These are phyloP conservation scores for Noctua janthe DNA, from an alignment of 2,888 invertebrate genomes.

Conservation along the genomic window DNA sequence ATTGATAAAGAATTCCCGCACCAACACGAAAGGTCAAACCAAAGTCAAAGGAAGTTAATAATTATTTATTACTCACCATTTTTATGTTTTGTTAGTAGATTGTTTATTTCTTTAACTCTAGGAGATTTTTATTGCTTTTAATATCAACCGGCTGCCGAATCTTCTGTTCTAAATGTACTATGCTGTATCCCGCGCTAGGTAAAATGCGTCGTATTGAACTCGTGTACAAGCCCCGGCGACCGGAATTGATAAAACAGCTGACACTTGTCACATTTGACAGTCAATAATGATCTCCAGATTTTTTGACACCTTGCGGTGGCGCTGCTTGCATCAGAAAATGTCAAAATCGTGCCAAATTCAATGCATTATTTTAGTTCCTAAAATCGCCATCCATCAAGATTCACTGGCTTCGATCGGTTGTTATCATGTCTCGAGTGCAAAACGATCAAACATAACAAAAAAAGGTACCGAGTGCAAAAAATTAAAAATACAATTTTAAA, in stretches of 20 bases:
- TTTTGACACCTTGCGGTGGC: neutral
- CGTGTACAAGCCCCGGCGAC: slow-evolving; percentile 24
- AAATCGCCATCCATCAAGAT: slow-evolving; percentile 6
- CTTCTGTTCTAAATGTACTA: slow-evolving; percentile 35
- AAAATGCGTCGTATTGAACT: slow-evolving; percentile 42
- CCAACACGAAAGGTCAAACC: slow-evolving; percentile 79
- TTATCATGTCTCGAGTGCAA: neutral
- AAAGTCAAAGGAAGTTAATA: slow-evolving; percentile 81
- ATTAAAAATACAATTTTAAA: too few relatives aligned
- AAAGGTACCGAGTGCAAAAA: neutral
- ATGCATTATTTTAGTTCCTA: neutral
- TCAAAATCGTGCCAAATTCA: neutral
- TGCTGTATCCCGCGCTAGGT: slow-evolving; percentile 30
- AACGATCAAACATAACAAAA: neutral
- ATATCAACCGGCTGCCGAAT: slow-evolving; percentile 43
- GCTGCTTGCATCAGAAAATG: neutral
- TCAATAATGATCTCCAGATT: neutral
- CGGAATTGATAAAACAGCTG: slow-evolving; percentile 30
- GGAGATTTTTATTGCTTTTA: slow-evolving; percentile 23
- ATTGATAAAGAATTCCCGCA: slow-evolving; percentile 35
- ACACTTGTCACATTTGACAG: slow-evolving; percentile 46
- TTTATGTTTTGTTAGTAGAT: slow-evolving; percentile 42
- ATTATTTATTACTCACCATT: slow-evolving; percentile 81
- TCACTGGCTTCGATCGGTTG: too few relatives aligned
- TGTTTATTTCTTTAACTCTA: slow-evolving; percentile 30